These are phyloP conservation scores for Drosophila pullipes DNA, from an alignment of 2,888 invertebrate species.

Conservation along the genomic window DNA sequence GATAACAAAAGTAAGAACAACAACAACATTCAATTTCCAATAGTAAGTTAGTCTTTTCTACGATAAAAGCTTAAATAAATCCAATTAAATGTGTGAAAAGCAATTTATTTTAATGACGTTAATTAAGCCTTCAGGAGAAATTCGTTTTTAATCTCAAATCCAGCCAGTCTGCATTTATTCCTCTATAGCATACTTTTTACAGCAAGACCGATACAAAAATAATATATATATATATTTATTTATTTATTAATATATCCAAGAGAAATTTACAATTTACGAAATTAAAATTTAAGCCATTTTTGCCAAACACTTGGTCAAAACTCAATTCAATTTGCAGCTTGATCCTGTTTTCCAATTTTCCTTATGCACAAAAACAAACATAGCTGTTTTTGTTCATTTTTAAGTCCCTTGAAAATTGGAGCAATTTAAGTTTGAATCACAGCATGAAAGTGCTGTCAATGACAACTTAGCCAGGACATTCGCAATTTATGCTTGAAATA, in stretches of 20 bases:
- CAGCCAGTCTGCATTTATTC: not conserved
- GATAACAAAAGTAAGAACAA: constrained; percentile 30
- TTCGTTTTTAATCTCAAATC: constrained; percentile 3
- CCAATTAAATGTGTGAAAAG: constrained; percentile 35
- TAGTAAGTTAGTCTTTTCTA: constrained; percentile 14
- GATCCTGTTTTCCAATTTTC: not conserved
- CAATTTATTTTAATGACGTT: constrained; percentile 27
- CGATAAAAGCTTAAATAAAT: constrained; percentile 40
- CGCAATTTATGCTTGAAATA: constrained; percentile 16
- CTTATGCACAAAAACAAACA: not conserved
- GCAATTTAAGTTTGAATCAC: not conserved
- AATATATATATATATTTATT: not conserved
- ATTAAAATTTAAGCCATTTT: not conserved
- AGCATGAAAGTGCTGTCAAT: constrained; percentile 6
- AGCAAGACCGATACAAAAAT: not conserved
- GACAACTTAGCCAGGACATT: constrained; percentile 8
- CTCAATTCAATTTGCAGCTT: not conserved
- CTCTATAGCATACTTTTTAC: constrained; percentile 28
- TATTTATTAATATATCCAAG: not conserved
- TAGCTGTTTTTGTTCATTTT: not conserved
- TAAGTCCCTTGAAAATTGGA: not conserved
- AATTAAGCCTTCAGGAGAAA: constrained; percentile 13
- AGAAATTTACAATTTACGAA: not conserved
- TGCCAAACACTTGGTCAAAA: not conserved
- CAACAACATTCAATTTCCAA: constrained; percentile 24